Conservation (phyloP, 92 coral and sea anemone genomes). For the Phenganax stokvisi region DNA sequence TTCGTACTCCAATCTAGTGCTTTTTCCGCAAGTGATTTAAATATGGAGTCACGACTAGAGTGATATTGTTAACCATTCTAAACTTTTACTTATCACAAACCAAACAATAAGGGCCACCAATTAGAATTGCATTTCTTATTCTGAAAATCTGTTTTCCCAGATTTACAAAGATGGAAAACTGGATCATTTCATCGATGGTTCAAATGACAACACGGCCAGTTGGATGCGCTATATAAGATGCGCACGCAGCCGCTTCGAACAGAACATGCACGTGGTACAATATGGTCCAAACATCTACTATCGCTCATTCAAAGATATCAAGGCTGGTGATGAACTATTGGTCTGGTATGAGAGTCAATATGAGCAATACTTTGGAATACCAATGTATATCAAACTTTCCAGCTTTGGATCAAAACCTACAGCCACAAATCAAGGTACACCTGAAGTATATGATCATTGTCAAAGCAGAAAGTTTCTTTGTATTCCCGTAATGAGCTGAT, state of each 20-base stretch:
- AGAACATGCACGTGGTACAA: slow-evolving; percentile 80
- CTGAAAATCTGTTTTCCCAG: slow-evolving; percentile 35
- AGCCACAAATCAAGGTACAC: neutral
- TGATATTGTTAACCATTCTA: too few species aligned
- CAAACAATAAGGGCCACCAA: too few species aligned
- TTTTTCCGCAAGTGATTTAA: too few species aligned
- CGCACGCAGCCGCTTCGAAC: slow-evolving; percentile 84
- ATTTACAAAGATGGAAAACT: slow-evolving; percentile 78
- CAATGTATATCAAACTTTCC: slow-evolving; percentile 45
- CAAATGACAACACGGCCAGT: slow-evolving; percentile 78
- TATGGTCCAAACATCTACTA: slow-evolving; percentile 85
- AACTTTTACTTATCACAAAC: too few species aligned
- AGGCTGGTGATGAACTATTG: slow-evolving; percentile 71
- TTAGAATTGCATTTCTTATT: neutral
- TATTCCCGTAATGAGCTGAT: too few species aligned
- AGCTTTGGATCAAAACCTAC: slow-evolving; percentile 27
- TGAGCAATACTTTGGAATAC: slow-evolving; percentile 91
- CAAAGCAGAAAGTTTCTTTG: too few species aligned
- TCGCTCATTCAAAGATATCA: slow-evolving; percentile 70
- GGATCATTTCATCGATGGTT: slow-evolving; percentile 73
- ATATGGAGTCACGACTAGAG: too few species aligned
- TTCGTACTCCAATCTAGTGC: too few species aligned
- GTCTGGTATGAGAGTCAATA: slow-evolving; percentile 90
- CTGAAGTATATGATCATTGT: neutral
- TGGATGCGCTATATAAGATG: slow-evolving; percentile 98